These are phyloP conservation scores for Dendrolimus houi DNA, from an alignment of 2,888 invertebrate species.

Conservation along the genomic window DNA sequence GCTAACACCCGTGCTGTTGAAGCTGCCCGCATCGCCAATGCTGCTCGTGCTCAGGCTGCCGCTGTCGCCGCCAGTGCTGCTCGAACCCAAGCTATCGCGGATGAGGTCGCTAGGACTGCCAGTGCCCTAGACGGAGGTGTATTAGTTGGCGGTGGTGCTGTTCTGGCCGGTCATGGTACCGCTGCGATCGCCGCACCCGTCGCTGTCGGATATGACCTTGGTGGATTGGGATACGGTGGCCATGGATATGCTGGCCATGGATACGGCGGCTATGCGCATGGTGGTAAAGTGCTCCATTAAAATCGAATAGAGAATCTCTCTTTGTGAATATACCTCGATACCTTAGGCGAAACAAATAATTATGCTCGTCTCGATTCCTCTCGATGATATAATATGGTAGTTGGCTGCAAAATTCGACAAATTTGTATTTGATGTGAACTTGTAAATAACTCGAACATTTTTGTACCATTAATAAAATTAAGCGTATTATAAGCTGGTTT, in stretches of 20 bases:
- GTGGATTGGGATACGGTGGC: constrained; percentile 19
- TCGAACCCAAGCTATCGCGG: constrained; percentile 54
- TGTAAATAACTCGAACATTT: background rate
- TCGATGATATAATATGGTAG: background rate
- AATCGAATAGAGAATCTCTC: background rate
- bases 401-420: background rate
- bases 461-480: background rate
- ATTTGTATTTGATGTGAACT: background rate
- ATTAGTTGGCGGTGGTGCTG: constrained; percentile 37
- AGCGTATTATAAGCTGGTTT: background rate
- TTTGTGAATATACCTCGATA: background rate
- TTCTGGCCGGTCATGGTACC: constrained; percentile 13
- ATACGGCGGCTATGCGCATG: constrained; percentile 20
- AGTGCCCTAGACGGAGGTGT: constrained; percentile 36
- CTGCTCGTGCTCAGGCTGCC: constrained; percentile 37
- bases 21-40: constrained; percentile 60
- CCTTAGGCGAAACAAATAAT: background rate
- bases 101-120: constrained; percentile 49
- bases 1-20: constrained; percentile 62
- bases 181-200: constrained; percentile 10
- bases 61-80: constrained; percentile 49
- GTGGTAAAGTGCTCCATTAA: background rate
- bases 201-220: constrained; percentile 19
- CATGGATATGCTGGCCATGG: constrained; percentile 22
- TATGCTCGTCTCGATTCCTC: background rate